These are phyloP conservation scores for Gobio occitaniae DNA, from an alignment of 2,797 vertebrate species.

Conservation along the genomic window DNA sequence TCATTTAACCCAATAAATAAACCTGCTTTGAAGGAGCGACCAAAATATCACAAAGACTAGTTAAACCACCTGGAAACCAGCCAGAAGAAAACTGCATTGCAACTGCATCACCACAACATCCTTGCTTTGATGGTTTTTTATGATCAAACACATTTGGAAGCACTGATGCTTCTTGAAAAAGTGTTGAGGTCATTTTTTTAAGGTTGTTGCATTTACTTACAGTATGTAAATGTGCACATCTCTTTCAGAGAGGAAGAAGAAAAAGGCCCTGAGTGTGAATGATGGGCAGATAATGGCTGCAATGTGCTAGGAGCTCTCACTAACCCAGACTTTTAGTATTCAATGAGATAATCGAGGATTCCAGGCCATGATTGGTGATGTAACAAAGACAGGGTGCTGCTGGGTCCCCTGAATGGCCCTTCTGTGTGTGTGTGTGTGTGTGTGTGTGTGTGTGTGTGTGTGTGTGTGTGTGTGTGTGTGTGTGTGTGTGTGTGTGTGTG, in stretches of 20 bases:
- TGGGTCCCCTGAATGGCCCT: slow-evolving; percentile 73
- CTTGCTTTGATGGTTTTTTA: background rate
- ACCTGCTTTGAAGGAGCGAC: background rate
- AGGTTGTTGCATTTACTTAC: background rate
- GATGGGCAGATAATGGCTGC: background rate
- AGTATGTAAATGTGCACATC: background rate
- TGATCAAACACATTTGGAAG: background rate
- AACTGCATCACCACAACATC: background rate
- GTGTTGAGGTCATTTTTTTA: background rate
- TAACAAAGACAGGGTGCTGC: slow-evolving; percentile 71
- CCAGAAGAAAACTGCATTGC: background rate
- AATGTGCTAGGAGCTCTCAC: slow-evolving; percentile 8
- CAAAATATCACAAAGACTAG: background rate
- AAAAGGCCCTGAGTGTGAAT: background rate
- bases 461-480: background rate
- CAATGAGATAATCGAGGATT: slow-evolving; percentile 70
- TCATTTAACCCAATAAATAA: background rate
- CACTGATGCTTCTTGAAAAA: background rate
- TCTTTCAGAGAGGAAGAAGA: background rate
- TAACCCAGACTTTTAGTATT: slow-evolving; percentile 56
- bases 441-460: background rate
- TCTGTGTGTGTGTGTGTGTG: slow-evolving; percentile 64
- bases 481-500: background rate
- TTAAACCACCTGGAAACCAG: background rate
- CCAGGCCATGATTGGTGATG: slow-evolving; percentile 75